phyloP scores from a whole-genome alignment of 53 echinoderm and acorn worm genomes.

The Echinometra lucunter region DNA sequence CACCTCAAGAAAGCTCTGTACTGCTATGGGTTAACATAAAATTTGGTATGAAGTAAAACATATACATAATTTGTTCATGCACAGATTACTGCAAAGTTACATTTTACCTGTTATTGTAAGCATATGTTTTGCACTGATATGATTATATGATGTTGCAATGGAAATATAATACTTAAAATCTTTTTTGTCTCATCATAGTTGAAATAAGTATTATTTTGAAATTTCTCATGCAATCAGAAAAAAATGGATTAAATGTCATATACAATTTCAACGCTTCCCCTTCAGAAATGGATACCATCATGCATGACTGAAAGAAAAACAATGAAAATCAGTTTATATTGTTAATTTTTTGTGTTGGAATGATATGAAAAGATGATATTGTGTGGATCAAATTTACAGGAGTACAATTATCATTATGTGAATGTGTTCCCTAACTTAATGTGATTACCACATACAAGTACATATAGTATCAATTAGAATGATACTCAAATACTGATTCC shows the following conservation, averaged over 20 bases:
- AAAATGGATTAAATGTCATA: not conserved
- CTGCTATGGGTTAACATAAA: no score
- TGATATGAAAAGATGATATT: not conserved
- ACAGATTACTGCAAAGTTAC: not conserved
- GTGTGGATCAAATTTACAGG: not conserved
- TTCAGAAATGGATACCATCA: no score
- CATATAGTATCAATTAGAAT: not conserved
- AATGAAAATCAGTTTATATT: not conserved
- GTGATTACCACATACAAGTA: not conserved
- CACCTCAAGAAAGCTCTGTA: no score
- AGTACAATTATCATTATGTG: not conserved
- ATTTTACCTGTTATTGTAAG: not conserved
- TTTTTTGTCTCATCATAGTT: no score
- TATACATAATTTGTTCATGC: not conserved
- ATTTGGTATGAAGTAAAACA: conserved; percentile 14
- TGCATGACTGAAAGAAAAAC: no score
- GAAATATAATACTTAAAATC: not conserved
- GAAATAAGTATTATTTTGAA: not conserved
- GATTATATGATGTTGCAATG: not conserved
- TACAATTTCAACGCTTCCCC: not conserved
- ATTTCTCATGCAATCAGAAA: not conserved
- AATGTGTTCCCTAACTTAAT: not conserved
- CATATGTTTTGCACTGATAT: not conserved
- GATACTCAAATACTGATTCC: not conserved
- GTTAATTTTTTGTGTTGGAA: no score